Evolutionary conservation across 2,888 invertebrate species (phyloP).

Genomic region (Galeruca laticollis): DNA sequence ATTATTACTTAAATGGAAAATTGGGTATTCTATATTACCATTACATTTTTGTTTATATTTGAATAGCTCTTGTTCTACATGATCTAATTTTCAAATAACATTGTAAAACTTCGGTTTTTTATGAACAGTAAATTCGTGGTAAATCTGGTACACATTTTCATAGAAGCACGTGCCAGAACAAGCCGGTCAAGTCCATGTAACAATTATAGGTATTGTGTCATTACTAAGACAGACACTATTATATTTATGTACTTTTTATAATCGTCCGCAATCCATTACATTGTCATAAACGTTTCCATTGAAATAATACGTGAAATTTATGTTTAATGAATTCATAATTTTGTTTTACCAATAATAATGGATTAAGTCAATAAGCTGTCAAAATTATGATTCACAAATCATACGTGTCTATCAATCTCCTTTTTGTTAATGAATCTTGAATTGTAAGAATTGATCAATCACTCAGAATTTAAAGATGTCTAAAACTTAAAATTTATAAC

Average conservation of each 20-base stretch:
- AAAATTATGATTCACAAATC: too few relatives aligned
- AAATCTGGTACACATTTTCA: neutral
- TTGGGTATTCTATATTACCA: too few relatives aligned
- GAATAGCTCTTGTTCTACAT: neutral
- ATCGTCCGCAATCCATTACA: neutral
- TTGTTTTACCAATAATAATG: too few relatives aligned
- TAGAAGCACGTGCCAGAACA: neutral
- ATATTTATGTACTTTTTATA: neutral
- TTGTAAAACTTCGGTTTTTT: neutral
- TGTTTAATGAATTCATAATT: neutral
- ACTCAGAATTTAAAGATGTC: too few relatives aligned
- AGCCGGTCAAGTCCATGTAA: neutral
- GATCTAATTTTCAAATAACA: neutral
- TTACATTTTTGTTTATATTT: too few relatives aligned
- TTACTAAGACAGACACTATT: neutral
- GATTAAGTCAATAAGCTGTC: too few relatives aligned
- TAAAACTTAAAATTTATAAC: too few relatives aligned
- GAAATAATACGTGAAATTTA: neutral
- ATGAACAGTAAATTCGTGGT: neutral
- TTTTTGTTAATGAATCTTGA: too few relatives aligned
- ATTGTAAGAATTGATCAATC: too few relatives aligned
- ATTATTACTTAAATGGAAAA: too few relatives aligned
- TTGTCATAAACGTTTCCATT: neutral
- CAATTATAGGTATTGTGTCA: neutral
- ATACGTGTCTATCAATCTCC: too few relatives aligned